phyloP scores from a whole-genome alignment of 2,888 invertebrate genomes.

The Eustalomyia histrio region DNA sequence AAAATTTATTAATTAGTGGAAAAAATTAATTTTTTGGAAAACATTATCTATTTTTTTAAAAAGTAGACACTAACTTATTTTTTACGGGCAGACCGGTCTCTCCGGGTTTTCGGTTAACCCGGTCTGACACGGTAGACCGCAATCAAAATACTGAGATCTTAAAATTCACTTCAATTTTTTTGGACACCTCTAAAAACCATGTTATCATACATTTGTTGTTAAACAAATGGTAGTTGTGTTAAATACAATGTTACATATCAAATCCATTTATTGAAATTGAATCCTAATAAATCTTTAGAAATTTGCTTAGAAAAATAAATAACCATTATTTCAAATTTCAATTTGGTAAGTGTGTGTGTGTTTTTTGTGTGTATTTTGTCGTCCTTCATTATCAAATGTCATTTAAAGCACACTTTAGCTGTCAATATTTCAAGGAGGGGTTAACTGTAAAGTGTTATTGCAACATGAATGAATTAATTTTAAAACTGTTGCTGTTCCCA shows the following conservation, averaged over 20 bases:
- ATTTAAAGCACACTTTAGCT: conserved; percentile 63
- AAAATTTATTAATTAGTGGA: too few species aligned
- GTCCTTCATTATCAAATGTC: conserved; percentile 52
- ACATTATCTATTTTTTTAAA: too few species aligned
- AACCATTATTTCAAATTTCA: conserved; percentile 5
- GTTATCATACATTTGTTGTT: background rate
- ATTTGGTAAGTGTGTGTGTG: background rate
- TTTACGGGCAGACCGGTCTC: too few species aligned
- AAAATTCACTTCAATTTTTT: too few species aligned
- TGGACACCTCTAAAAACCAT: too few species aligned
- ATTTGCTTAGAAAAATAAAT: conserved; percentile 17
- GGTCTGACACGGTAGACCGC: too few species aligned
- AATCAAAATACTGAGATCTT: too few species aligned
- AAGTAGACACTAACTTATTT: too few species aligned
- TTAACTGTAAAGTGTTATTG: conserved; percentile 57
- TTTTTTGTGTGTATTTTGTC: conserved; percentile 26
- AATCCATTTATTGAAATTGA: conserved; percentile 22
- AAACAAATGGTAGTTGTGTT: background rate
- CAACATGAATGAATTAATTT: conserved; percentile 58
- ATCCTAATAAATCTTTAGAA: conserved; percentile 31
- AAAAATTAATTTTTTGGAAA: too few species aligned
- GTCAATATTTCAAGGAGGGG: conserved; percentile 61
- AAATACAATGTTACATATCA: conserved; percentile 10
- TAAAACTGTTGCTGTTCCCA: conserved; percentile 48
- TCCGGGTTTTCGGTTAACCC: too few species aligned